Evolutionary conservation across 1,140 invertebrate species (phyloP), one percentile per base, ranked within the genome.

Genomic region (Drosophila nigrodunni): DNA sequence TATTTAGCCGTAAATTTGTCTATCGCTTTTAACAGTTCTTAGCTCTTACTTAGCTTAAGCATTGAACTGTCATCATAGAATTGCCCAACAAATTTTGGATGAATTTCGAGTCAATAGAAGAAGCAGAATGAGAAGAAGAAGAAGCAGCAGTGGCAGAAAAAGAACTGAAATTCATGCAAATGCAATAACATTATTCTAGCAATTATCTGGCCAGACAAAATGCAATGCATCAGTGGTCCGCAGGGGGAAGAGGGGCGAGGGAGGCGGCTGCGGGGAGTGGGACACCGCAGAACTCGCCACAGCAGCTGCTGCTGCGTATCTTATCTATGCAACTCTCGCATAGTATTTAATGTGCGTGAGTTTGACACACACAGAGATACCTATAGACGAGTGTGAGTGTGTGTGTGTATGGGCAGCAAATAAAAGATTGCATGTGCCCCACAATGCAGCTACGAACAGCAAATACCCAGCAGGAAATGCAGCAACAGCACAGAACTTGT

Each of bases 321-420:
- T 88, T 88, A 88, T 88, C 85, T 88, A 88, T 89, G 85, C 85
- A 88, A 85, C 83, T 88, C 85, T 82, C 68, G 74, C 80, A 83
- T 75, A 83, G 80, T 72, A 83, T 78, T 79, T 57, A 89, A 80
- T 88, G 83, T 87, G 83, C 83, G 83, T 87, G 82, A 75, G 44
- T 49, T 79, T 74, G 75, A 70, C 75, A 37, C 78, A 71, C 25
- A 75, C 41, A 61, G 37, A 60, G 44, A 58, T 59, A 73, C 25
- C 37, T 69, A 58, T 34, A 61, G 37, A 25, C 59, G 18, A 21
- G 18, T 21, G 18, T 21, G 18, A 1, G 18, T 21, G 54, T 55
- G 13, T 46, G 34, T 49, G 39, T 67, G 44, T 68, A 65, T 49
- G 49, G 60, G 58, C 58, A 74, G 70, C 83, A 88, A 88, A 88